Base-by-base conservation (phyloP, 2,888 invertebrate genomes). In the Melinopterus prodromus region DNA sequence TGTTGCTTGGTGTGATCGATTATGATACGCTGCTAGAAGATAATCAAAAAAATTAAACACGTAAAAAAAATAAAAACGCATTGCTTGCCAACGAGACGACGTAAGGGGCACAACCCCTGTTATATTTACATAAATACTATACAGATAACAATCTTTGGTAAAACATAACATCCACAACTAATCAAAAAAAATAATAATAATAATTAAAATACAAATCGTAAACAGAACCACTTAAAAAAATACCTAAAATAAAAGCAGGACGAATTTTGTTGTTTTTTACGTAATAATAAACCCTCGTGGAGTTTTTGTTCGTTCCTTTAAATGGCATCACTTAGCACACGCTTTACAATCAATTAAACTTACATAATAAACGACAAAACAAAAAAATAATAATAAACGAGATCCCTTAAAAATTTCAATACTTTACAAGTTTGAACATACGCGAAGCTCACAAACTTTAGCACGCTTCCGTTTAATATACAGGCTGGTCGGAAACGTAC, bases 121-220 rank as follows among this genome's bases (percentile, higher is more conserved):
- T 84, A 85, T 88, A 88, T 88, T 81, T 88, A 88, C 87, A 88
- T 86, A 87, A 87, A 88, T 87, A 88, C 86, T 87, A 86, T 88
- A 88, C 87, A 87, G 84, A 86, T 85, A 88, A 88, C 87, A 88
- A 89, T 88, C 88, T 89, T 89, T 89, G 89, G 89, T 87, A 86
- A 86, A 87, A 86, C 82, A 85, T 36, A 86, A 86, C 82, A 85
- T 84, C 83, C 84, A 84, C 81, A 85, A 85, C 81, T 85, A 80
- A 26, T 26, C 26, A 26, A 84, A 82, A 84, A 80, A 83, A 83
- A 78, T 78, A 78, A 80, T 77, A 77, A 79, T 77, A 72, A 79
- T 74, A 74, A 26, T 77, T 76, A 77, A 69, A 70, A 80, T 78
- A 37, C 74, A 37, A 76, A 71, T 72, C 16, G 53, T 53, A 9